Evolutionary conservation across 2,113 vertebrate genomes (phyloP).

Genomic region (Colaptes auratus): DNA sequence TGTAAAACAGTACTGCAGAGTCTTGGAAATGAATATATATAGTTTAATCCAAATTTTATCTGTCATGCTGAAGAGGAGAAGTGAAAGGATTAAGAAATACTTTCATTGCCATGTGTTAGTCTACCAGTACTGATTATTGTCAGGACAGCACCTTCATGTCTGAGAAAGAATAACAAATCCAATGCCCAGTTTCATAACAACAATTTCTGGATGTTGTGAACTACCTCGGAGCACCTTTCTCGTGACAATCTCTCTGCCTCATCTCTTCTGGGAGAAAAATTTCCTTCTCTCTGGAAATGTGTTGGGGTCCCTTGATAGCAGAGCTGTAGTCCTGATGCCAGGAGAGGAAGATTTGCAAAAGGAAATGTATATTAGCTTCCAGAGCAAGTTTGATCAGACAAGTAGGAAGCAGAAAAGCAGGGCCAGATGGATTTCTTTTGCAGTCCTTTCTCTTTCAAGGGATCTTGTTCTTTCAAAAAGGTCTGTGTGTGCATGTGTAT

Average conservation of each 20-base stretch:
- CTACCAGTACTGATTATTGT: background rate
- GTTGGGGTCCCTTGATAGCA: background rate
- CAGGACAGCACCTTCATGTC: background rate
- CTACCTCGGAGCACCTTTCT: background rate
- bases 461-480: background rate
- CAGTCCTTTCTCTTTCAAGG: background rate
- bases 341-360: background rate
- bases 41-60: background rate
- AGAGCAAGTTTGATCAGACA: background rate
- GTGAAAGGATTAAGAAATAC: background rate
- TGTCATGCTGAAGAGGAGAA: background rate
- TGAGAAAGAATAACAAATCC: background rate
- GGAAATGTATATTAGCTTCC: background rate
- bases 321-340: background rate
- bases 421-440: background rate
- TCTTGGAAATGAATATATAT: background rate
- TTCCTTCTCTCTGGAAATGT: background rate
- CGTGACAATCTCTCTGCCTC: background rate
- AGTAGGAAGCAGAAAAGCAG: background rate
- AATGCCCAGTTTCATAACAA: background rate
- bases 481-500: background rate
- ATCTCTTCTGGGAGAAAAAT: background rate
- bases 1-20: background rate
- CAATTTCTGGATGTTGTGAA: background rate
- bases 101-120: background rate